Evolutionary conservation across 2,797 vertebrate species (phyloP), one percentile per base, ranked within the genome.

Genomic region (Melanotaenia maccullochi): DNA sequence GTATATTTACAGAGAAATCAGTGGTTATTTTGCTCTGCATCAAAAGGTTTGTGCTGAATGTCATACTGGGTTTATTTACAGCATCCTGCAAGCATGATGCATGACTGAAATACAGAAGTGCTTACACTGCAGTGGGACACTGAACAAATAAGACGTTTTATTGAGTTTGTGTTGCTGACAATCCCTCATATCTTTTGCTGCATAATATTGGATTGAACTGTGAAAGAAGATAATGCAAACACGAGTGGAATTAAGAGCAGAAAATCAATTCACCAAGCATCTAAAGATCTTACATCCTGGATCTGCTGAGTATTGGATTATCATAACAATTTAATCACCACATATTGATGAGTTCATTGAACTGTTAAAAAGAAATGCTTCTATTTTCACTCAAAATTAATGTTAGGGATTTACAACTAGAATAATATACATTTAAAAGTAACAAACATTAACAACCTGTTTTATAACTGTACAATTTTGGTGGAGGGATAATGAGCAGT

Each of bases 401-500:
- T 12, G 16, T 59, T 12, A 24, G 32, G 3, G 22, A 36, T 22
- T 42, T 52, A 62, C 24, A 5, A 6, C 51, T 16, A 2, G 8
- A 38, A 22, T 22, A 32, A 1, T 35, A 60, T 22, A 22, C 12
- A 51, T 78, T 47, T 47, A 14, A 13, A 18, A 9, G 6, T 28
- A 25, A 65, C 28, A 58, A 44, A 36, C 5, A 32, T 60, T 56
- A 65, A 38, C 18, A 6, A n/a, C 55, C 20, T 47, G 32, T 18
- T 72, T 38, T 60, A 44, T 54, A 56, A 40, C 42, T 76, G 30
- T 9, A 13, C 28, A 58, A n/a, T 69, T 60, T 78, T 60, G 33
- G 57, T 65, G 25, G 51, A 38, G 32, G 47, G 16, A 76, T 84
- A 85, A 85, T 69, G 60, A 82, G 85, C 51, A 61, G 28, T 70